These are phyloP conservation scores for Ligdia adustata DNA, from an alignment of 2,888 invertebrate genomes.

Conservation along the genomic window DNA sequence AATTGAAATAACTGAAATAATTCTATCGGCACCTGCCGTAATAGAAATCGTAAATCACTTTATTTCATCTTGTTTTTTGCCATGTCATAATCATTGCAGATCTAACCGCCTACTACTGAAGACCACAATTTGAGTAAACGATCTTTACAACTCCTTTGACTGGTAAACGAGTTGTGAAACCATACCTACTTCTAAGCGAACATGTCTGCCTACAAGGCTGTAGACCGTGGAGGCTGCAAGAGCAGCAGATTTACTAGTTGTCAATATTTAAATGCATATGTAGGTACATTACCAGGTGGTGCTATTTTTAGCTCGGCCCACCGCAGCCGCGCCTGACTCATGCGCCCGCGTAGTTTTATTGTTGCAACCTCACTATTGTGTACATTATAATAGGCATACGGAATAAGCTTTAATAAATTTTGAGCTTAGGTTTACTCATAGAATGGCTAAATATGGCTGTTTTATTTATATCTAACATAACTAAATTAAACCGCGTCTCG, in stretches of 20 bases:
- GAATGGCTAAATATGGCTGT: no score
- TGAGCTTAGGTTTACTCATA: no score
- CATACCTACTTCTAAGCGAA: not conserved
- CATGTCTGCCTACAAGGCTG: not conserved
- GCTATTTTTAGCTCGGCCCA: constrained; percentile 32
- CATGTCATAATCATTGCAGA: no score
- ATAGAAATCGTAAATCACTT: no score
- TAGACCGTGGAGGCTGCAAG: not conserved
- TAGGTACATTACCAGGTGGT: constrained; percentile 24
- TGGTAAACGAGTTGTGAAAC: not conserved
- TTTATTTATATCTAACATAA: no score
- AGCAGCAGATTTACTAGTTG: constrained; percentile 20
- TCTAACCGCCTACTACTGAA: no score
- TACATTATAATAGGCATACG: constrained; percentile 1
- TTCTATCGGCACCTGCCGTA: no score
- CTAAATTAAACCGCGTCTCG: no score
- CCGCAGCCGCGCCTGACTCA: constrained; percentile 25
- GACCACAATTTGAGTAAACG: no score
- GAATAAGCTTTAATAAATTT: constrained; percentile 11
- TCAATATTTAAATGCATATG: constrained; percentile 32
- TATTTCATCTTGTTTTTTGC: no score
- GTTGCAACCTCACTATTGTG: constrained; percentile 9
- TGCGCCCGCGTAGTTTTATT: constrained; percentile 16
- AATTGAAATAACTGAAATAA: no score
- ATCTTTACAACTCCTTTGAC: no score